Evolutionary conservation across 2,797 vertebrate genomes (phyloP), one percentile per base, ranked within the genome.

Genomic region (Synanceia verrucosa): DNA sequence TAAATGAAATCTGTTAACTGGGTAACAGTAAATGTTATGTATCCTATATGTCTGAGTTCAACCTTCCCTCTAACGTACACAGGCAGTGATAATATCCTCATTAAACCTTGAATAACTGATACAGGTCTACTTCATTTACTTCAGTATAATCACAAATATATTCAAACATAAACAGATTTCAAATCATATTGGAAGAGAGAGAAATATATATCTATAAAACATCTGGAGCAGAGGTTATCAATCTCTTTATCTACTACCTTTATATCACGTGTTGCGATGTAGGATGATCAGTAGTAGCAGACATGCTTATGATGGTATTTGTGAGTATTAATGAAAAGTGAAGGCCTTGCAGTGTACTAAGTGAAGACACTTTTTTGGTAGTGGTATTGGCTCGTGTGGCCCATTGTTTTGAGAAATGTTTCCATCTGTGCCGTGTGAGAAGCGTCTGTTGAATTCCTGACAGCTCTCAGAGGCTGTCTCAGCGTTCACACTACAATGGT

Each of bases 361-460:
- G 51, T 51, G 36, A 57, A 76, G 70, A 69, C 52, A 47, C 28
- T 57, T 51, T 52, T 18, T 41, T 75, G 44, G 47, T 76, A 61
- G 21, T 52, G 53, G 73, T 75, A 76, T 61, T 70, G 74, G 67
- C 55, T 70, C 9, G 23, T 23, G 19, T 34, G 16, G 26, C 16
- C 43, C 50, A 43, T 21, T 61, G 53, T 21, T 65, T 71, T 62
- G 67, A 81, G 82, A 83, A 76, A 81, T 53, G 57, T 70, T 64
- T 75, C 75, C 70, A 63, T 77, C 64, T 70, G 41, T 59, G 65
- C 55, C 21, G 24, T 47, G 70, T 2, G 55, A 69, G 73, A 64
- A 79, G 77, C 44, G 10, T 86, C 75, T 83, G 81, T 63, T 81
- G 43, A 64, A 56, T 59, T 73, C 57, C 48, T 48, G n/a, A 66